Evolutionary conservation across 92 coral and sea anemone species (phyloP).

Genomic region (Zoanthus sansibaricus): DNA sequence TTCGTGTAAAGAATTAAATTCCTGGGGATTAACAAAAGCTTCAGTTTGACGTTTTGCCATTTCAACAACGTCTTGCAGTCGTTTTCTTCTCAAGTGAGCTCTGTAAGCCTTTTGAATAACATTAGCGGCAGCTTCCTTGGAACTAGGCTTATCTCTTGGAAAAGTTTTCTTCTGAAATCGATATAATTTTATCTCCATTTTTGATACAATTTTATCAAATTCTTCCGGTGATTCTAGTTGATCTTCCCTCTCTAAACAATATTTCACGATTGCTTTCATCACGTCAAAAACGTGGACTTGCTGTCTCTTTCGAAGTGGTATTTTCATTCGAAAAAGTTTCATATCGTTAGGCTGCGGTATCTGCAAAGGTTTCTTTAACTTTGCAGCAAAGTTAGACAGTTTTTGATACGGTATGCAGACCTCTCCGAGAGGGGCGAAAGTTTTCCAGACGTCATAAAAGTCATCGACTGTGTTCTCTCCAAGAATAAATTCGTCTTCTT

Average conservation of each 20-base stretch:
- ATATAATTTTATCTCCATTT: slow-evolving; percentile 70
- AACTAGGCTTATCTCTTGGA: slow-evolving; percentile 2
- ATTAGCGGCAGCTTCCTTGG: slow-evolving; percentile 15
- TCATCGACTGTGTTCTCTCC: slow-evolving; percentile 80
- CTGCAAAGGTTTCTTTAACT: slow-evolving; percentile 80
- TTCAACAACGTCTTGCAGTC: slow-evolving; percentile 28
- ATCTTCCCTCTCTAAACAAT: slow-evolving; percentile 66
- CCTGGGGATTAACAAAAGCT: not conserved
- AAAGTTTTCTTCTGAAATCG: not conserved
- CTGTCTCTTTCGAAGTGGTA: slow-evolving; percentile 85
- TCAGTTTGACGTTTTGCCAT: slow-evolving; percentile 1
- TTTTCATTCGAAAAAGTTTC: slow-evolving; percentile 72
- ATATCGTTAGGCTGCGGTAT: slow-evolving; percentile 80
- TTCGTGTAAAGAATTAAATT: not conserved
- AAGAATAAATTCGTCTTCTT: slow-evolving; percentile 85
- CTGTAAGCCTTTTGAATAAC: slow-evolving; percentile 33
- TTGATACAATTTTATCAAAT: slow-evolving; percentile 75
- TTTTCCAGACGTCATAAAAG: slow-evolving; percentile 83
- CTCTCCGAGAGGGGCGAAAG: slow-evolving; percentile 81
- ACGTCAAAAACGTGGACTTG: slow-evolving; percentile 92
- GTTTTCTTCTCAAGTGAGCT: slow-evolving; percentile 6
- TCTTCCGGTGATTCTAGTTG: slow-evolving; percentile 88
- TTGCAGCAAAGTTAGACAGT: slow-evolving; percentile 80
- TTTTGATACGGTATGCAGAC: slow-evolving; percentile 73
- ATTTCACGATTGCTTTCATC: slow-evolving; percentile 82